These are phyloP conservation scores for Ochropleura plecta DNA, from an alignment of 2,888 invertebrate species.

Conservation along the genomic window DNA sequence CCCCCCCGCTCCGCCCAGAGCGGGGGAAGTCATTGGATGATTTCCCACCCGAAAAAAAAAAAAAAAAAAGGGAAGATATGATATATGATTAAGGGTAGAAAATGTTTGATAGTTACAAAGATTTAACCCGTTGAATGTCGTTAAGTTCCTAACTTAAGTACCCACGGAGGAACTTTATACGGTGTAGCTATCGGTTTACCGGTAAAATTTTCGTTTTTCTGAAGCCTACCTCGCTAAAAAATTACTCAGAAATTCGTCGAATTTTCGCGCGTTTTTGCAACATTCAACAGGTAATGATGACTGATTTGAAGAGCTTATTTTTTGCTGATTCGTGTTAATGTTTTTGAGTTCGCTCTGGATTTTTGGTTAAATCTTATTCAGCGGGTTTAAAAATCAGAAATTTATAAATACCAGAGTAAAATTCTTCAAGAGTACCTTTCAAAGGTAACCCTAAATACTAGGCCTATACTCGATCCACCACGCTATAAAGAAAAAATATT, in stretches of 20 bases:
- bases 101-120: background rate
- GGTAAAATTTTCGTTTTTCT: too few species aligned
- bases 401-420: background rate
- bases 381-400: background rate
- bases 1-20: too few species aligned
- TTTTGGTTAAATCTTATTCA: background rate
- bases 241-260: too few species aligned
- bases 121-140: background rate
- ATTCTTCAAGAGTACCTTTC: background rate
- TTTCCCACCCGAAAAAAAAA: too few species aligned
- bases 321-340: background rate
- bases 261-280: too few species aligned
- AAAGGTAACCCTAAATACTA: slow-evolving; percentile 38
- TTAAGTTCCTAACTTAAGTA: too few species aligned
- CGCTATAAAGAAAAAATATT: slow-evolving; percentile 24
- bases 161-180: too few species aligned
- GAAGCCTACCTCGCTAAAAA: too few species aligned
- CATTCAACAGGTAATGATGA: background rate
- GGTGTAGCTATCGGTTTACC: too few species aligned
- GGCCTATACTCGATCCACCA: slow-evolving; percentile 3
- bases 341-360: background rate
- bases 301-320: background rate
- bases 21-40: too few species aligned
- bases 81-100: too few species aligned
- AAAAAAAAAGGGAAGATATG: too few species aligned